Base-by-base conservation (phyloP, 92 coral and sea anemone genomes). In the Phenganax stokvisi region DNA sequence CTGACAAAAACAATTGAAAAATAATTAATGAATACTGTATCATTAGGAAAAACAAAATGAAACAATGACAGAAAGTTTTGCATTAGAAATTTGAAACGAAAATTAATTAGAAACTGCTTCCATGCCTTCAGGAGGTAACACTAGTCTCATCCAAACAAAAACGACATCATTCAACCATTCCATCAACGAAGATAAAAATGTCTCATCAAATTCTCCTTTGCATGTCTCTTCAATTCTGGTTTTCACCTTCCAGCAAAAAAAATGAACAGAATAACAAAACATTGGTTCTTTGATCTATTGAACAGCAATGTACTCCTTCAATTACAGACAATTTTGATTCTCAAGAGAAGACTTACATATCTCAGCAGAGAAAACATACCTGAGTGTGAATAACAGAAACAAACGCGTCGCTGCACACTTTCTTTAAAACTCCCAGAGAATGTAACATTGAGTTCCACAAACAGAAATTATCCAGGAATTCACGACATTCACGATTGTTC, bases 151-250 rank as follows among this genome's bases (percentile, higher is more conserved):
- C 98, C 98, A 94, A 12, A 84, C 91, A 60, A 87, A 84, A 56
- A 94, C 86, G 57, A 90, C 92, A 71, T 86, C 82, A 12, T 92
- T 89, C 84, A 94, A 85, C 98, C 98, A 94, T n/a, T 92, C 88
- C 60, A 85, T 63, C 57, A 94, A 86, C 30, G 91, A 74, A 17
- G 85, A 69, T 16, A 92, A 76, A 84, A 92, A 94, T 11, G 96
- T 87, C 8, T 89, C 76, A 67, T 94, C 98, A 89, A 89, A 94
- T 81, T 90, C 92, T 0, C 97, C 98, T 81, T 90, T 94, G 80
- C 98, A 94, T 51, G 85, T 92, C 78, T 92, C 89, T 56, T 94
- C 90, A 9, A 94, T 92, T 85, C 87, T 87, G 28, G 79, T 75
- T 83, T 92, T 93, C n/a, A 94, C 89, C 98, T 94, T 66, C 47